Conservation (phyloP, 2,113 vertebrate genomes). For the Scomber japonicus region DNA sequence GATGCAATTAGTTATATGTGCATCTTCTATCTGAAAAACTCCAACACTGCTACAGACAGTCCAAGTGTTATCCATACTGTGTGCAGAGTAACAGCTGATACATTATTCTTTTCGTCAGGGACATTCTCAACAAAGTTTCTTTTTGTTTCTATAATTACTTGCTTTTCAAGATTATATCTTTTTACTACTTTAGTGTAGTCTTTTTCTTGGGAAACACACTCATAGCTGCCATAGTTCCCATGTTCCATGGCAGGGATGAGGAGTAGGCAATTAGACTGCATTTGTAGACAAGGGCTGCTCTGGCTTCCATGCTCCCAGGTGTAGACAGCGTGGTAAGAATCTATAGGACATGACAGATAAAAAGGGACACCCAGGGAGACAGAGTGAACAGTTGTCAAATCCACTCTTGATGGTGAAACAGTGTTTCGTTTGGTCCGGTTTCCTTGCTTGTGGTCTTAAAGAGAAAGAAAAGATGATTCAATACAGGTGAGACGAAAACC, state of each 20-base stretch:
- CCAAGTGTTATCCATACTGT: conserved; percentile 17
- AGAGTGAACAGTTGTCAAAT: conserved; percentile 23
- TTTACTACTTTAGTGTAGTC: conserved; percentile 72
- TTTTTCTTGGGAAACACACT: conserved; percentile 79
- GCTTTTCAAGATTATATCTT: conserved; percentile 58
- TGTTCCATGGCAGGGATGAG: conserved; percentile 77
- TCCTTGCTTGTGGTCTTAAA: conserved; percentile 27
- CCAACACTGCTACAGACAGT: conserved; percentile 9
- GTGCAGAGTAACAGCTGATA: conserved; percentile 4
- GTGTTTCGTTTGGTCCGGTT: conserved; percentile 58
- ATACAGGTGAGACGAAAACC: neutral
- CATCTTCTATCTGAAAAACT: conserved; percentile 16
- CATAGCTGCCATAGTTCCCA: conserved; percentile 72
- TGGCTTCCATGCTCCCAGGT: conserved; percentile 71
- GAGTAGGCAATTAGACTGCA: conserved; percentile 77
- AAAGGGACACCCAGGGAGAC: conserved; percentile 73
- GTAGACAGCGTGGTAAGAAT: conserved; percentile 85
- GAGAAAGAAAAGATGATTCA: neutral
- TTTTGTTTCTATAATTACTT: neutral
- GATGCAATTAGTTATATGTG: neutral
- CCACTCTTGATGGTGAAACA: neutral
- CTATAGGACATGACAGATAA: conserved; percentile 84
- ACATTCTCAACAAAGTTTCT: rapidly evolving
- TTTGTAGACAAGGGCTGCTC: conserved; percentile 71
- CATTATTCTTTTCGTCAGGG: neutral